These are phyloP conservation scores for Cyanoramphus novaezelandiae DNA, from an alignment of 2,113 vertebrate species.

Conservation along the genomic window DNA sequence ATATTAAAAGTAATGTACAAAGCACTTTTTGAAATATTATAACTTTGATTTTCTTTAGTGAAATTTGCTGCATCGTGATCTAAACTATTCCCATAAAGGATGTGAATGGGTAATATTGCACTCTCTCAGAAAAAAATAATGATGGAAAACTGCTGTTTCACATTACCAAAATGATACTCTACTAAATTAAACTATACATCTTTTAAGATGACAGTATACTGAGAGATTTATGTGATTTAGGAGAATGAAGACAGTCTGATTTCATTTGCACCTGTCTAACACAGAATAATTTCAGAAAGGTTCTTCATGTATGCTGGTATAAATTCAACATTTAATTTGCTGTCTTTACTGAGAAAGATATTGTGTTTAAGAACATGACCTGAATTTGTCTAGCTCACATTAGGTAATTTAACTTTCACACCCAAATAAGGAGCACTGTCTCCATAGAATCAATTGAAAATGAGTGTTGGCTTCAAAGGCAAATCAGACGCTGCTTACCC, in stretches of 20 bases:
- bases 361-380: not conserved
- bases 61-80: not conserved
- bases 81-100: not conserved
- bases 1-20: not conserved
- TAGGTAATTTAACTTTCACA: not conserved
- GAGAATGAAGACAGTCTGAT: not conserved
- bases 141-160: not conserved
- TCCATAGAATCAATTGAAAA: not conserved
- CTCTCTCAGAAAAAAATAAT: conserved; percentile 1
- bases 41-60: not conserved
- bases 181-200: conserved; percentile 30
- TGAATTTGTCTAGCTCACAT: not conserved
- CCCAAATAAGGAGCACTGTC: not conserved
- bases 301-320: not conserved
- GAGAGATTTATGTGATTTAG: not conserved
- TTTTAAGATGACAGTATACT: not conserved
- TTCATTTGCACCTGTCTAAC: not conserved
- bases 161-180: not conserved
- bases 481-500: not conserved
- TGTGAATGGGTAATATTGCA: not conserved
- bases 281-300: not conserved
- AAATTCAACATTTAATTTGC: not conserved
- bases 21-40: not conserved
- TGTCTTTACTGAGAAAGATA: not conserved
- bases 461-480: not conserved